Base-by-base conservation (phyloP, 1,140 invertebrate genomes). In the Laupala kohalensis region DNA sequence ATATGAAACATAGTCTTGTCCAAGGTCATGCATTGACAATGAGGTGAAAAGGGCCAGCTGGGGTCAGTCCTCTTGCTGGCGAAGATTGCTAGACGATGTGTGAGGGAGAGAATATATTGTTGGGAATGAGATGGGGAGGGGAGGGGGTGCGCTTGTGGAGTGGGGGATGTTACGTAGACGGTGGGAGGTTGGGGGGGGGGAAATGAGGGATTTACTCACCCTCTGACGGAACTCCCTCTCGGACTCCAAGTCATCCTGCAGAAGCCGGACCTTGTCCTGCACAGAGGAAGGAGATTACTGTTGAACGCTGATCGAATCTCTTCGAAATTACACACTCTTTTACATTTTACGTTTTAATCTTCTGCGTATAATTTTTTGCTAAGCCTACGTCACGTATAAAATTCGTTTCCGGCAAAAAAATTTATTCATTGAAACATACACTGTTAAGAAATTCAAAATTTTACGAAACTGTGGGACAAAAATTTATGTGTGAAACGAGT, bases 251-350 rank as follows among this genome's bases (percentile, higher is more conserved):
- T 97, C 95, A 88, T 97, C 95, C 79, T 96, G 93, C 78, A 98
- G 87, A 79, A 97, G 92, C 83, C 95, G 93, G 83, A 97, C 95
- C 87, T 97, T 97, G 85, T 97, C 95, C 95, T 97, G 87, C 81
- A 94, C 90, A 76, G 79, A 70, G 64, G 74, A 70, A 72, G 77
- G 74, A 70, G 63, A 9, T 15, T 64, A n/a, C 25, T 25, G 5
- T 27, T 70, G 19, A 9, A 53, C 28, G 13, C 9, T 6, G 25
- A 69, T 28, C 9, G 6, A 19, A 23, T 69, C 6, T 28, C 28
- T 62, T 30, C 9, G 13, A 28, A 24, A 64, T 53, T 62, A 64
- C 24, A 53, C 12, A 69, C 9, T 69, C 23, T 12, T 67, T 67
- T 23, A 67, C 23, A 26, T 24, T 13, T 67, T 67, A 6, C 9